Base-by-base conservation (phyloP, 2,113 vertebrate species). In the Myotis lucifugus region DNA sequence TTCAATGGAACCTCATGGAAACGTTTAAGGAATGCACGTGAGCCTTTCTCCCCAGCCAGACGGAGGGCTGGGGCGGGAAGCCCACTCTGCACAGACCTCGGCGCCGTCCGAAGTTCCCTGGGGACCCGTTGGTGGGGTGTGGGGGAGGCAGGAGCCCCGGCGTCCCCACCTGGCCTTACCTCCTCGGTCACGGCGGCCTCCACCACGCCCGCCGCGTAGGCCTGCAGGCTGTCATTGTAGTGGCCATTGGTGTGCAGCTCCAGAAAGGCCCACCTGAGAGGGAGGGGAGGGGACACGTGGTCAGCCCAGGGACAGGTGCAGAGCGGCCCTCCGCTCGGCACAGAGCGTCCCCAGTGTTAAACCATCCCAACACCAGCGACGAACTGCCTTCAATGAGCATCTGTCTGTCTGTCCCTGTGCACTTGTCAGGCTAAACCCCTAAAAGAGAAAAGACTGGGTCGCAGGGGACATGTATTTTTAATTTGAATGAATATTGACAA, bases 151-250 rank as follows among this genome's bases (percentile, higher is more conserved):
- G 74, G 27, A 42, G 29, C 6, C 69, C 64, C 21, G 18, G 17
- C 0, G 6, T 37, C 50, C 12, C 46, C 5, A 0, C 0, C 15
- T 2, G 40, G 27, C 40, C 95, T 96, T 82, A 99, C 99, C 99
- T 99, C 98, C 90, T 99, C 98, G 0, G 99, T 99, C 88, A 99
- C 98, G 0, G 98, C 97, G 2, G 99, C 99, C 98, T 99, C 99
- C 74, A 99, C 99, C 42, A 99, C 97, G 2, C 99, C 99, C 0
- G 99, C 99, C 0, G 99, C 99, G 0, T 99, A 99, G 4, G 99
- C 99, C 97, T 99, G 99, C 54, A 99, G 93, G 40, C 98, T 99
- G 97, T 99, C 99, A 46, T 99, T 99, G 97, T 99, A 99, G 32
- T 17, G 86, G 32, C 95, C 97, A 29, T 96, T 99, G 18, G 99